Percentiles rank a stretch among this genome's conserved stretches.
Evolutionary conservation across 2,113 vertebrate species (phyloP).

Genomic region (Struthio camelus): DNA sequence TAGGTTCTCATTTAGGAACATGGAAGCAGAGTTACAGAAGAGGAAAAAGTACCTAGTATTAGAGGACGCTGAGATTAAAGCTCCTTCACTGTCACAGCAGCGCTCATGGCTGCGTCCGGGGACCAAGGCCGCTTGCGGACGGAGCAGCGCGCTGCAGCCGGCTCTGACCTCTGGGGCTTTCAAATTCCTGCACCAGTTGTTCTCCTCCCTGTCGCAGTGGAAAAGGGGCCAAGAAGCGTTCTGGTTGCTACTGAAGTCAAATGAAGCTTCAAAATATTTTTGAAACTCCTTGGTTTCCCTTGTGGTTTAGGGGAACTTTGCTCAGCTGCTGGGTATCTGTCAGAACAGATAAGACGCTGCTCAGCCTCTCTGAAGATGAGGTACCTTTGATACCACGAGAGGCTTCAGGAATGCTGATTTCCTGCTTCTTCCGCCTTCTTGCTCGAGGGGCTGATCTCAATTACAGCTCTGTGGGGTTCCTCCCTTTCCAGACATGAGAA

Average conservation of each 20-base stretch:
- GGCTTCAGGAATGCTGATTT: background rate
- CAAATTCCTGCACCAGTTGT: background rate
- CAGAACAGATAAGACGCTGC: background rate
- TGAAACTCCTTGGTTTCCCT: background rate
- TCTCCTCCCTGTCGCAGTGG: rapidly evolving
- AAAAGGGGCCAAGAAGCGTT: background rate
- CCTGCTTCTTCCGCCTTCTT: background rate
- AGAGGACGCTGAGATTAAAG: background rate
- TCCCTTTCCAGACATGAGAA: background rate
- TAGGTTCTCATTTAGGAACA: background rate
- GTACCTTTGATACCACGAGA: background rate
- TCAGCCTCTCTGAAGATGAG: background rate
- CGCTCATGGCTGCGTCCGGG: rapidly evolving
- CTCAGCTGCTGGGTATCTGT: background rate
- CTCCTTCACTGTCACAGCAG: rapidly evolving
- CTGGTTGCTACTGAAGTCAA: background rate
- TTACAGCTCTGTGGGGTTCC: background rate
- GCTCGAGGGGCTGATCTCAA: background rate
- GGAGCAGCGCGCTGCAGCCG: background rate
- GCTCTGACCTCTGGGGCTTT: too few relatives aligned
- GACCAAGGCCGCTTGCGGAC: rapidly evolving
- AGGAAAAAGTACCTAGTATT: background rate
- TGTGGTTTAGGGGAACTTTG: background rate
- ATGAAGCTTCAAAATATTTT: background rate
- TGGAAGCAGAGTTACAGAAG: background rate